These are phyloP conservation scores for Hippopotamus amphibius DNA, from an alignment of 2,113 vertebrate genomes.

Conservation along the genomic window DNA sequence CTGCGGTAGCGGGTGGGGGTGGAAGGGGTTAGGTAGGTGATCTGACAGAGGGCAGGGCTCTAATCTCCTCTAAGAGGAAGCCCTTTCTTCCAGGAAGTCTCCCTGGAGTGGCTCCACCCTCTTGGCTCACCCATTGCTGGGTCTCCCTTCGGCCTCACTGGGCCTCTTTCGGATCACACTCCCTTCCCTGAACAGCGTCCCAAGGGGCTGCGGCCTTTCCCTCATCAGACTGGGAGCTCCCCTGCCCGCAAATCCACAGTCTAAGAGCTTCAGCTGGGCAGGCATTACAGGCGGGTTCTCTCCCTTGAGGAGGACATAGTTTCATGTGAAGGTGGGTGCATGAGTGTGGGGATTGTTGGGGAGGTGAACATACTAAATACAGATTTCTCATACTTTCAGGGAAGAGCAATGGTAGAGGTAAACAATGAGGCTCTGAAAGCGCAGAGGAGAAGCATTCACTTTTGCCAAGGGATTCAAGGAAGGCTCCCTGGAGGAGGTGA, in stretches of 20 bases:
- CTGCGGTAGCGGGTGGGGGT: not conserved
- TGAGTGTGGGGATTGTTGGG: not conserved
- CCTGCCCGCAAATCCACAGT: not conserved
- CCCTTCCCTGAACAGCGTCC: not conserved
- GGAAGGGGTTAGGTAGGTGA: not conserved
- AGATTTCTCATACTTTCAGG: not conserved
- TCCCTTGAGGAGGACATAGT: not conserved
- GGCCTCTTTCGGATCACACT: not conserved
- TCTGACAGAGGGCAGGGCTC: not conserved
- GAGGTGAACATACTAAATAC: not conserved
- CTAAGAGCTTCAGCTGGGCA: not conserved
- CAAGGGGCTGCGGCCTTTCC: not conserved
- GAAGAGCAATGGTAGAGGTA: not conserved
- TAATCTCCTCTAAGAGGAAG: not conserved
- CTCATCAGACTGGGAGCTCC: too few relatives aligned
- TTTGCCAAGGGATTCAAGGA: not conserved
- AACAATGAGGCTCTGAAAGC: not conserved
- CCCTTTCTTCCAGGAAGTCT: not conserved
- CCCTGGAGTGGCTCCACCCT: not conserved
- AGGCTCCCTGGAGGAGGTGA: not conserved
- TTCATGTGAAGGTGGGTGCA: not conserved
- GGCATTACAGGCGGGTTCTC: accelerated
- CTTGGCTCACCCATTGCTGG: not conserved
- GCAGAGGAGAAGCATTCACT: not conserved
- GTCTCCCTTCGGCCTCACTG: not conserved